Conservation (phyloP, 2,888 invertebrate genomes). For the Leuctra nigra region DNA sequence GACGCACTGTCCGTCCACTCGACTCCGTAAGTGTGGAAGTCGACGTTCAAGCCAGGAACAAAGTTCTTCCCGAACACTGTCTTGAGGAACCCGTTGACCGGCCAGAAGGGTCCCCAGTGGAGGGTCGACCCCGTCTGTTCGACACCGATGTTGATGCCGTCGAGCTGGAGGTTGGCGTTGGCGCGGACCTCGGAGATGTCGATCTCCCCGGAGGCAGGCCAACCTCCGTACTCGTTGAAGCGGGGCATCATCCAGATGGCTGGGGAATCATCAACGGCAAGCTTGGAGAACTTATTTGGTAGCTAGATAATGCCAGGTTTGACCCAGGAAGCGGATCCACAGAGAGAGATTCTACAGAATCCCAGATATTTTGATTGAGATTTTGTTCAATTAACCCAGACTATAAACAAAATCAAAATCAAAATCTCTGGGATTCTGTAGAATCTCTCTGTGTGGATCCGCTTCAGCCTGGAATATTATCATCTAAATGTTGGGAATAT, state of each 20-base stretch:
- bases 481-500: too few species aligned
- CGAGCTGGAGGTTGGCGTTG: slow-evolving; percentile 42
- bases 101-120: slow-evolving; percentile 58
- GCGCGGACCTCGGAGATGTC: slow-evolving; percentile 62
- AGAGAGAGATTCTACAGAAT: too few species aligned
- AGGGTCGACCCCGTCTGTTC: slow-evolving; percentile 45
- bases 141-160: slow-evolving; percentile 32
- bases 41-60: slow-evolving; percentile 39
- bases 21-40: slow-evolving; percentile 57
- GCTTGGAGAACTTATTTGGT: too few species aligned
- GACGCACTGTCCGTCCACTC: slow-evolving; percentile 53
- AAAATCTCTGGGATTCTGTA: too few species aligned
- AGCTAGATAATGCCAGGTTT: too few species aligned
- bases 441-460: too few species aligned
- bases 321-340: too few species aligned
- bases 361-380: too few species aligned
- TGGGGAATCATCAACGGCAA: too few species aligned
- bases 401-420: too few species aligned
- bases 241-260: slow-evolving; percentile 66
- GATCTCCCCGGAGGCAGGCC: slow-evolving; percentile 68
- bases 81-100: slow-evolving; percentile 46
- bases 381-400: too few species aligned
- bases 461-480: too few species aligned
- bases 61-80: slow-evolving; percentile 43
- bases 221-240: slow-evolving; percentile 54